Percentiles rank a stretch among this genome's conserved stretches.
Conservation (phyloP, 2,888 invertebrate species). For the Patella depressa region DNA sequence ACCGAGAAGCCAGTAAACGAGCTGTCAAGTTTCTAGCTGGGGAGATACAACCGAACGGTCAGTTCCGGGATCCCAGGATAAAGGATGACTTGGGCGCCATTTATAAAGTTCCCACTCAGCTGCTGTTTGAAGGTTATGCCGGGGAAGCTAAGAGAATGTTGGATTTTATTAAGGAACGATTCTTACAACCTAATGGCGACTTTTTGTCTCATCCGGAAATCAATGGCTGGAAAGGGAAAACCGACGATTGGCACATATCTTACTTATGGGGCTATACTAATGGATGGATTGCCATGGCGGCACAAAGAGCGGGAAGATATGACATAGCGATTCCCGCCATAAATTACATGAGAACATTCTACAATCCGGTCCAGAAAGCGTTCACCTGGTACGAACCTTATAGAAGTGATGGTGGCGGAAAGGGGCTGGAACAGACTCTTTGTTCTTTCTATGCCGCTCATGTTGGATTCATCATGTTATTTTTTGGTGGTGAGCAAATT, state of each 20-base stretch:
- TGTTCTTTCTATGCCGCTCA: slow-evolving; percentile 13
- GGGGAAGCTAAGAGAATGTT: slow-evolving; percentile 15
- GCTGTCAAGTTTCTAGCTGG: slow-evolving; percentile 15
- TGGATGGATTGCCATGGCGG: slow-evolving; percentile 22
- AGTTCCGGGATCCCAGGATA: slow-evolving; percentile 2
- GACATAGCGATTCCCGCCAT: slow-evolving; percentile 16
- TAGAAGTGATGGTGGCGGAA: slow-evolving; percentile 13
- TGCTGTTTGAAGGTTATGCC: slow-evolving; percentile 6
- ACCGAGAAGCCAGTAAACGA: slow-evolving; percentile 15
- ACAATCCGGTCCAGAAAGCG: slow-evolving; percentile 6
- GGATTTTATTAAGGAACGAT: slow-evolving; percentile 13
- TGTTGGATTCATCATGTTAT: slow-evolving; percentile 1
- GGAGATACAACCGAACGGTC: slow-evolving; percentile 15
- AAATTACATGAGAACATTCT: slow-evolving; percentile 16
- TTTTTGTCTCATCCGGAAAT: slow-evolving; percentile 16
- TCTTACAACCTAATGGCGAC: slow-evolving; percentile 17
- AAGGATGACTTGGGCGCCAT: slow-evolving; percentile 15
- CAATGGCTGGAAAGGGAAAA: slow-evolving; percentile 20
- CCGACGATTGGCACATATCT: slow-evolving; percentile 13
- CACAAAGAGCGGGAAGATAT: slow-evolving; percentile 23
- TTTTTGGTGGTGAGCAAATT: slow-evolving; percentile 13
- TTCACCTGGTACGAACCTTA: slow-evolving; percentile 21
- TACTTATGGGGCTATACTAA: slow-evolving; percentile 24
- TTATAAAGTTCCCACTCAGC: slow-evolving; percentile 21
- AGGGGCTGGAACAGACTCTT: slow-evolving; percentile 13